Evolutionary conservation across 64 coral and sea anemone genomes (phyloP), one percentile per base, ranked within the genome.

Genomic region (Stylophora pistillata): DNA sequence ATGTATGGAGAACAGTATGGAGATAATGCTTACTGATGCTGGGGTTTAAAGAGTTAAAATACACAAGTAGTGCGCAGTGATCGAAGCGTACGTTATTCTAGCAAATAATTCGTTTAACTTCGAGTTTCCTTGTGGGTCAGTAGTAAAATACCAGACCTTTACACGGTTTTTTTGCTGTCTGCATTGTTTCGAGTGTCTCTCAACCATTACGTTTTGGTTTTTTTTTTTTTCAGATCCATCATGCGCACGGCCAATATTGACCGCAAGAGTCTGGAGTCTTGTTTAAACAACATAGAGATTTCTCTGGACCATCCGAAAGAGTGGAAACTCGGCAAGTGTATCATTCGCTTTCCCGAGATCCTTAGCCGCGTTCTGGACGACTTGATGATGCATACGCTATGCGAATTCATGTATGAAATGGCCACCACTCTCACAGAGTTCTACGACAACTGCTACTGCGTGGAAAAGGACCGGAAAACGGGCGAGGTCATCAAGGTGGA

Each of bases 281-380:
- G 87, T 72, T 87, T 95, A 65, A 82, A 53, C 20, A 91, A 78
- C 57, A 99, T 93, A 21, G 78, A 86, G 85, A 80, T 99, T 77
- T 86, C 88, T 10, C 58, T 99, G 18, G 89, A 92, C 23, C 97
- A 99, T 56, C 87, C 97, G 5, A 99, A 99, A 65, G 97, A 99
- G 77, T 93, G 94, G 90, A 99, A 99, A 86, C 87, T 99, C 4
- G 97, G 93, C n/a, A 99, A 99, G 83, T 99, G 93, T 37, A 94
- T 99, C 7, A 65, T 89, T 63, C 97, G 97, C 72, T 99, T 99
- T 25, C 97, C 97, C 56, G 93, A 95, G 68, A 73, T 99, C 20
- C 57, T 99, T 2, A 89, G 90, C 34, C 93, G 97, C 59, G 87
- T 99, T 17, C 78, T 99, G 0, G 97, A 99, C 29, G 97, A 99